Evolutionary conservation across 2,113 vertebrate species (phyloP).

Genomic region (Channa argus): DNA sequence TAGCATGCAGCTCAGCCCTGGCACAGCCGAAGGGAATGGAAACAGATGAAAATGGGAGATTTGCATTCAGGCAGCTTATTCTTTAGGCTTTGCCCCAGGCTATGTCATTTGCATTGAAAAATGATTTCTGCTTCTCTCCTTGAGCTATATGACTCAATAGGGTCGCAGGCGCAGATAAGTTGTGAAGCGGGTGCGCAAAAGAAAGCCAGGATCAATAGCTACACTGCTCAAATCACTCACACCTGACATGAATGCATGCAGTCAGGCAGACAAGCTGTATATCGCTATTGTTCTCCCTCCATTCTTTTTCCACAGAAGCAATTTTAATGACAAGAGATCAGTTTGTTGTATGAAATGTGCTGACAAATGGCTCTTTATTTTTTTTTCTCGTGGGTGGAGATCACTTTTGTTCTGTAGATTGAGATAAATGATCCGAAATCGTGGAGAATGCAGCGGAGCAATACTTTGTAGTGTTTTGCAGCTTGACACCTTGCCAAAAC

Average conservation of each 20-base stretch:
- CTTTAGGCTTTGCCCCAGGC: conserved; percentile 57
- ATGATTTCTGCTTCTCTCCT: conserved; percentile 64
- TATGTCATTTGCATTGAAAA: conserved; percentile 75
- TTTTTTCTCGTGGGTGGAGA: conserved; percentile 51
- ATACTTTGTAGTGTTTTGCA: conserved; percentile 22
- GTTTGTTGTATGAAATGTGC: conserved; percentile 34
- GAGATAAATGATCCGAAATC: conserved; percentile 54
- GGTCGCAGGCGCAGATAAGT: conserved; percentile 58
- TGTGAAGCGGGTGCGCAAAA: conserved; percentile 41
- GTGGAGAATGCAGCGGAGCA: conserved; percentile 25
- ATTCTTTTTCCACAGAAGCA: conserved; percentile 32
- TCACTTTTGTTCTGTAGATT: conserved; percentile 50
- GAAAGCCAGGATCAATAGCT: conserved; percentile 57
- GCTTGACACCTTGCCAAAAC: conserved; percentile 19
- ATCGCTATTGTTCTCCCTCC: conserved; percentile 34
- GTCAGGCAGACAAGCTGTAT: conserved; percentile 17
- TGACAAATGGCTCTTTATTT: conserved; percentile 48
- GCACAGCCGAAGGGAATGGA: conserved; percentile 51
- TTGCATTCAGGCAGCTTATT: conserved; percentile 67
- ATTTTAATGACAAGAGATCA: conserved; percentile 56
- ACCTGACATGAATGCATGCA: conserved; percentile 45
- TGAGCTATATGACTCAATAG: conserved; percentile 61
- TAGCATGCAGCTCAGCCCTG: conserved; percentile 28
- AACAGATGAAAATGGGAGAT: conserved; percentile 62
- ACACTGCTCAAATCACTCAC: conserved; percentile 55